Evolutionary conservation across 2,888 invertebrate species (phyloP), one percentile per base, ranked within the genome.

Genomic region (Schrankia costaestrigalis): DNA sequence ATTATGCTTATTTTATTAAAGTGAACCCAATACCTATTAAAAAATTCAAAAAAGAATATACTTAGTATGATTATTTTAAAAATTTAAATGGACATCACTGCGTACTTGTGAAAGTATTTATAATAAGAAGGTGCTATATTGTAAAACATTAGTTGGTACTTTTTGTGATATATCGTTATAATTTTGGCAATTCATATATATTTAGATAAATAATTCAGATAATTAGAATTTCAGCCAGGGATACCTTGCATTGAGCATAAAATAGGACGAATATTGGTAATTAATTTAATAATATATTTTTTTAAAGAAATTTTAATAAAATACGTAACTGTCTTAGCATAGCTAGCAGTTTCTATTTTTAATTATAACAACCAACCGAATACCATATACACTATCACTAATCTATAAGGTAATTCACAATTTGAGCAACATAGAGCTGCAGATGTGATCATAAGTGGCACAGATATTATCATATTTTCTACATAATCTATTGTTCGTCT

Each of bases 1-100:
- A 56, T 54, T 53, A 62, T 62, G 53, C 59, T 54, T 58, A 58
- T 46, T 54, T 39, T 46, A 48, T 49, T 57, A 56, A 45, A 38
- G 52, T 39, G 44, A 59, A 58, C 42, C 51, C 48, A 54, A 44
- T 61, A 47, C 51, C 58, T 57, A 53, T 36, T n/a, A 39, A 26
- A 39, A 35, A 41, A 41, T 38, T 41, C 27, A 49, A 22, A 40
- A 35, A 31, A 28, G 21, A 56, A 31, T 55, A 46, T 26, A 39
- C n/a, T n/a, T n/a, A n/a, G n/a, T 42, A 34, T 37, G 46, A 49
- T 14, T 17, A 48, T 33, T 22, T 11, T 11, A 29, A 17, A 25
- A 27, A 21, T 23, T 35, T 22, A 43, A 41, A 50, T 46, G 32
- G 41, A 50, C 41, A 38, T 40, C 38, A 46, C 35, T 32, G 25